Percentiles rank a stretch among this genome's conserved stretches.
Evolutionary conservation across 2,888 invertebrate genomes (phyloP).

Genomic region (Cancer borealis): DNA sequence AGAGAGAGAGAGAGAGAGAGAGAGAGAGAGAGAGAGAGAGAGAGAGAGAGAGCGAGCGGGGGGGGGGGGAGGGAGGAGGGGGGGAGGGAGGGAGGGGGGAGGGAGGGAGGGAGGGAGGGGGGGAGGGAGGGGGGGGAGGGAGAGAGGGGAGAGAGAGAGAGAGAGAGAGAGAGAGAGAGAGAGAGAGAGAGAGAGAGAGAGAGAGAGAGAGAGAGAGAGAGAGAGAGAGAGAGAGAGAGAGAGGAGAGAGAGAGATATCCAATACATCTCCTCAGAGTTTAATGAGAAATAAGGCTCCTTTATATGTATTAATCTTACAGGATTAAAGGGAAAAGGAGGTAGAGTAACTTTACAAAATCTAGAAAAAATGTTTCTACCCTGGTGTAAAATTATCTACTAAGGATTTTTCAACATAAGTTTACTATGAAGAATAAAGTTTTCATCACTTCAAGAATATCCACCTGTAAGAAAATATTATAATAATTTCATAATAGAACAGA

Average conservation of each 20-base stretch:
- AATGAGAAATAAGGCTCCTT: background rate
- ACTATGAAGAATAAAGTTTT: too few relatives aligned
- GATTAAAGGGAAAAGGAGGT: background rate
- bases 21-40: constrained; percentile 4
- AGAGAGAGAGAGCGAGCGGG: constrained; percentile 18
- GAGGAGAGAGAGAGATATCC: background rate
- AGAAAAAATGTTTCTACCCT: too few relatives aligned
- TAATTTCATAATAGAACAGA: background rate
- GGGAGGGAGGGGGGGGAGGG: background rate
- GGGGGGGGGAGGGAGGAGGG: background rate
- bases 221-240: background rate
- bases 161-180: constrained; percentile 43
- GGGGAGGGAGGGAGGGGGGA: background rate
- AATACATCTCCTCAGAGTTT: background rate
- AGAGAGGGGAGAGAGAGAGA: background rate
- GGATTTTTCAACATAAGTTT: too few relatives aligned
- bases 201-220: constrained; percentile 28
- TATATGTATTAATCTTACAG: background rate
- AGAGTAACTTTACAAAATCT: too few relatives aligned
- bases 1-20: background rate
- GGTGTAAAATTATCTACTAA: too few relatives aligned
- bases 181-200: constrained; percentile 46
- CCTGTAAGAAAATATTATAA: background rate
- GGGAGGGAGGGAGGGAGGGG: too few relatives aligned
- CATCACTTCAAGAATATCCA: background rate